Conservation (phyloP, 2,113 vertebrate genomes). For the Pardalotus punctatus region DNA sequence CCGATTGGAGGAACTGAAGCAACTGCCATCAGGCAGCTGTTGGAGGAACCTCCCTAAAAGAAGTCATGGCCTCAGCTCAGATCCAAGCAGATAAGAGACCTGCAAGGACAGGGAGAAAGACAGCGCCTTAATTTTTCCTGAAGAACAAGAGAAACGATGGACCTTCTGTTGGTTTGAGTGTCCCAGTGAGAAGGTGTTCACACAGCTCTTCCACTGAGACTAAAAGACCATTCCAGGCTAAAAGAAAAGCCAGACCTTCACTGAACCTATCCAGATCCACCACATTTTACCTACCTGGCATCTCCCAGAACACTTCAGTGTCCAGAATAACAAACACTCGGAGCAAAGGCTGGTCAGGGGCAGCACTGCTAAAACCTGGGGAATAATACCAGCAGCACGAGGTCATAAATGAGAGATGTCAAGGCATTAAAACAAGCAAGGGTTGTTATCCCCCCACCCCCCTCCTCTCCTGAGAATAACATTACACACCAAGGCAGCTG, state of each 20-base stretch:
- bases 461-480: neutral
- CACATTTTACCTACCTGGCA: neutral
- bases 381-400: neutral
- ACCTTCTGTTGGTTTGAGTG: neutral
- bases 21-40: conserved; percentile 26
- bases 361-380: neutral
- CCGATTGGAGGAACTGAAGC: neutral
- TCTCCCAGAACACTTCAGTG: neutral
- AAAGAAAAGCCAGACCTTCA: neutral
- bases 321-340: neutral
- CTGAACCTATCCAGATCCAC: neutral
- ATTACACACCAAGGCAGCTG: conserved; percentile 18
- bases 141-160: neutral
- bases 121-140: neutral
- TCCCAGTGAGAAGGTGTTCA: neutral
- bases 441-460: neutral
- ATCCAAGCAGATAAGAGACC: conserved; percentile 13
- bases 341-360: neutral
- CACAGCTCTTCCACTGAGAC: neutral
- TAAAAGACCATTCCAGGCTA: accelerated
- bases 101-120: neutral
- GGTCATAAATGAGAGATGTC: conserved; percentile 20
- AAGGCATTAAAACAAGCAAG: neutral
- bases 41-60: conserved; percentile 29
- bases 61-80: neutral